Evolutionary conservation across 2,888 invertebrate genomes (phyloP).

Genomic region (Callyntrura guangdongensis): DNA sequence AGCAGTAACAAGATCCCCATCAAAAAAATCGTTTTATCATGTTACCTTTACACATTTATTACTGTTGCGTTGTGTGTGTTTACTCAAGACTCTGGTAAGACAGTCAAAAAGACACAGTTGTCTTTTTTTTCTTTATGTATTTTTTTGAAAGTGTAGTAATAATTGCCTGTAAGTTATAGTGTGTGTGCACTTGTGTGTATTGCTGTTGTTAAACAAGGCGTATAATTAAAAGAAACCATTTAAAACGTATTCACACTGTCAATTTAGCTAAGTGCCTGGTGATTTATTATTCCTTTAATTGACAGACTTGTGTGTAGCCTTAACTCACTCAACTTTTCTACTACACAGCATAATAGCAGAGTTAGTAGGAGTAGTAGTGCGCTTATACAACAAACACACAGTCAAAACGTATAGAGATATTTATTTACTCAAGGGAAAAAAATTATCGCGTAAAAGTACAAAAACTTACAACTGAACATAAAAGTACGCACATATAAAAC

Average conservation of each 20-base stretch:
- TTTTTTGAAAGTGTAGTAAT: not conserved
- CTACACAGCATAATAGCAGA: not conserved
- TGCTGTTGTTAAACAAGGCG: constrained; percentile 51
- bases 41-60: not conserved
- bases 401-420: not conserved
- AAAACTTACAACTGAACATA: constrained; percentile 11
- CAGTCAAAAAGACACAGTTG: not conserved
- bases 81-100: not conserved
- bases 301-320: constrained; percentile 33
- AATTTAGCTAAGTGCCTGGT: constrained; percentile 76
- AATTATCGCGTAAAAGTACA: constrained; percentile 9
- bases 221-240: constrained; percentile 74
- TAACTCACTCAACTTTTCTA: not conserved
- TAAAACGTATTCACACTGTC: constrained; percentile 74
- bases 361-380: not conserved
- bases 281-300: constrained; percentile 71
- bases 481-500: not conserved
- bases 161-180: not conserved
- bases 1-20: no score
- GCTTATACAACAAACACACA: not conserved
- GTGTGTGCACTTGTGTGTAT: constrained; percentile 9
- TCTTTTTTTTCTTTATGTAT: not conserved
- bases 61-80: no score
- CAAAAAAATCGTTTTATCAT: constrained; percentile 41
- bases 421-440: constrained; percentile 55